Conservation (phyloP, 2,113 vertebrate genomes). For the Hyaena hyaena region DNA sequence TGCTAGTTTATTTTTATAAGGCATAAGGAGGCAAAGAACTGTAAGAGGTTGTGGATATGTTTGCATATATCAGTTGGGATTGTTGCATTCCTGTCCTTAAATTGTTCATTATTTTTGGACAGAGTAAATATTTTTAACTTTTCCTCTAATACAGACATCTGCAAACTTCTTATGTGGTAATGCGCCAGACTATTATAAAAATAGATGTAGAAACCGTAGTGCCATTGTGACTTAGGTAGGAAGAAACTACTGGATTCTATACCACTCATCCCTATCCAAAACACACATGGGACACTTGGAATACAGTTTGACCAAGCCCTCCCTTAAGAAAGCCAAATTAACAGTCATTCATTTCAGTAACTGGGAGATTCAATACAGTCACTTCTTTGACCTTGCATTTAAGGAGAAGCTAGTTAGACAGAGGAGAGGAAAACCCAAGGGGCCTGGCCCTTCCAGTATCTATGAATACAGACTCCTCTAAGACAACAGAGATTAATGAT, state of each 20-base stretch:
- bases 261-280: neutral
- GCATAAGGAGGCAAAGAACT: neutral
- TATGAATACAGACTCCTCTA: neutral
- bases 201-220: neutral
- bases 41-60: neutral
- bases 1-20: neutral
- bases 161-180: neutral
- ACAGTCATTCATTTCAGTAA: slow-evolving; percentile 37
- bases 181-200: neutral
- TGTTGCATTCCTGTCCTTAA: neutral
- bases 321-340: slow-evolving; percentile 45
- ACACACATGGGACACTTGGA: neutral
- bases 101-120: neutral
- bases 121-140: neutral
- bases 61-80: neutral
- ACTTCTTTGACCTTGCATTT: neutral
- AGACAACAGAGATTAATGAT: slow-evolving; percentile 4
- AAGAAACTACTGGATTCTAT: neutral
- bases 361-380: neutral
- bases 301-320: neutral
- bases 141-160: neutral
- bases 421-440: neutral
- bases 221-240: neutral
- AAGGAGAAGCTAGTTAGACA: neutral
- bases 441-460: neutral